Evolutionary conservation across 2,888 invertebrate species (phyloP), one percentile per base, ranked within the genome.

Genomic region (Temnothorax unifasciatus): DNA sequence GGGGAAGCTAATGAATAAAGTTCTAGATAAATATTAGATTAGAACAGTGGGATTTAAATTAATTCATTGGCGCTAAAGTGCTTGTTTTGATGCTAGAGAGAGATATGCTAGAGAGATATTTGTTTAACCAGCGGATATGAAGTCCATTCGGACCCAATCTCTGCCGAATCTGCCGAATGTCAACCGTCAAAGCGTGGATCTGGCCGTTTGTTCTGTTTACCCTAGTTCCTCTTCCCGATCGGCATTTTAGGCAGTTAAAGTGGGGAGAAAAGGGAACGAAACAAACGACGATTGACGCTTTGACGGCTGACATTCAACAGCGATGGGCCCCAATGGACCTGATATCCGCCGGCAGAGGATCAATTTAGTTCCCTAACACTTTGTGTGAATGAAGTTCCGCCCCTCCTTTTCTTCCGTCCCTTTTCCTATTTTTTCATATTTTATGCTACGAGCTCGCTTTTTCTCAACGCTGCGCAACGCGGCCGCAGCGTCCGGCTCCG

Each of bases 271-370:
- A 38, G 54, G 71, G n/a, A n/a, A 59, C n/a, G 59, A 73, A 73
- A 73, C 41, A 74, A 74, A 44, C 41, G 59, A 59, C 59, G 29
- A 74, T 74, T 44, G 74, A 74, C 44, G n/a, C 74, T 61, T 73
- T 73, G 61, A 74, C 25, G 21, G 25, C 44, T 73, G 41, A n/a
- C 29, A 61, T 61, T 61, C 59, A 57, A 61, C 61, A 61, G 59
- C 47, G 29, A 74, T 74, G 29, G 34, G n/a, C 61, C 59, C 74
- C n/a, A 74, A 61, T 74, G 44, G 61, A 61, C 29, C 25, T 25
- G 44, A 74, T 74, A 74, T 61, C 44, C 74, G 25, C 25, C 59
- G 25, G 25, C 15, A 50, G 38, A 38, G 21, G n/a, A 15, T 50
- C 50, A 76, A 76, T 76, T 63, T 38, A 64, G n/a, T n/a, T 61